Evolutionary conservation across 1,140 invertebrate genomes (phyloP), one percentile per base, ranked within the genome.

Genomic region (Orussus abietinus): DNA sequence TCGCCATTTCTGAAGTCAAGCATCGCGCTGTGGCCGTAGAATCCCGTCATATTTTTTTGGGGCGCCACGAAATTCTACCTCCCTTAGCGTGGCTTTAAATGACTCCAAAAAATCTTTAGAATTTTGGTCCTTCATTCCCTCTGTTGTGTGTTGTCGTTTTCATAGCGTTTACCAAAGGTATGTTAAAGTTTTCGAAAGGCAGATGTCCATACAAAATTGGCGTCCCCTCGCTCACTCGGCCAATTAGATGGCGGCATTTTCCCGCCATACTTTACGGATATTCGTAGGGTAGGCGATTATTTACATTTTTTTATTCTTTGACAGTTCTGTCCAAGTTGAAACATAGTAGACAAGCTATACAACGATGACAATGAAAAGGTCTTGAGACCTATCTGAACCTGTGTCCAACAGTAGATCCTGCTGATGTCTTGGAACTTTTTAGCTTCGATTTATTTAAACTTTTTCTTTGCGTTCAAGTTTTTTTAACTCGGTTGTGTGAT

Each of bases 201-300:
- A 51, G 28, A 36, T 44, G 53, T 47, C 43, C 42, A 45, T 31
- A 34, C 32, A 19, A 51, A 47, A 50, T 41, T 47, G 34, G 49
- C 45, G 47, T 49, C 51, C 37, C 37, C 40, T 45, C 37, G 11
- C 7, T 2, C 5, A 19, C 17, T 35, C 37, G 18, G 30, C 53
- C 50, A 55, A 51, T 59, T 59, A 38, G 26, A 57, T 50, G 48
- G 42, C 18, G 41, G 52, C 42, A 34, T 47, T 49, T 55, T 57
- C 51, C 53, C 54, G 50, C 49, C 53, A 50, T 28, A 31, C 51
- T 51, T 50, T 58, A 34, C 50, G 51, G 39, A 28, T 9, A 21
- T 33, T 30, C 33, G 31, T 56, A 4, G 42, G 51, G 55, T 60
- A 60, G 13, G 46, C 30, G 35, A 20, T 47, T 39, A 11, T 30